Conservation (phyloP, 2,888 invertebrate genomes). For the Monochamus alternatus region DNA sequence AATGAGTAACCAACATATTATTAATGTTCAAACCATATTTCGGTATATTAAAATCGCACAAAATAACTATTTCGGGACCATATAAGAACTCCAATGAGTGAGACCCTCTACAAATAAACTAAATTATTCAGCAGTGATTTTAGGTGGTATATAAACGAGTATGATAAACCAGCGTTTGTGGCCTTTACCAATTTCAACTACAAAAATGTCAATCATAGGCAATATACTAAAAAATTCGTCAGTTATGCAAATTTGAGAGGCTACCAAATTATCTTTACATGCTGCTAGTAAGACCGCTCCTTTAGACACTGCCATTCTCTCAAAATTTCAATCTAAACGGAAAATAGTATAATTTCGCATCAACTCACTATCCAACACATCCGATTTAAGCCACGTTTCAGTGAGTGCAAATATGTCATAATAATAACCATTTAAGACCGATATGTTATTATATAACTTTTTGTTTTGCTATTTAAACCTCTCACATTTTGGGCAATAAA, state of each 20-base stretch:
- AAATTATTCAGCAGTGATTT: not conserved
- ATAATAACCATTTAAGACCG: not conserved
- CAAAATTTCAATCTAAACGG: not conserved
- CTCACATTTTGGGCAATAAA: not conserved
- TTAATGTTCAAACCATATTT: not conserved
- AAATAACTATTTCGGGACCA: not conserved
- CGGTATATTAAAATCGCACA: not conserved
- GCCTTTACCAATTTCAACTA: not conserved
- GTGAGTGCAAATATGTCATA: not conserved
- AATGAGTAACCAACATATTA: not conserved
- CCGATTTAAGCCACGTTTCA: not conserved
- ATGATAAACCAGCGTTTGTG: not conserved
- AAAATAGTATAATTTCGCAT: not conserved
- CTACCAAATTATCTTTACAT: not conserved
- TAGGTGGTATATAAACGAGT: not conserved
- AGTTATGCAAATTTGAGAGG: not conserved
- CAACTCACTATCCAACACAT: not conserved
- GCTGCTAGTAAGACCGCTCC: not conserved
- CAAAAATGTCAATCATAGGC: not conserved
- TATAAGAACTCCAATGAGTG: conserved; percentile 1
- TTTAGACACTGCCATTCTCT: not conserved
- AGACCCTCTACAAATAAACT: not conserved
- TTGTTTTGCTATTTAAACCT: not conserved
- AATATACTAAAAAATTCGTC: not conserved
- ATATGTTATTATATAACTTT: not conserved